Base-by-base conservation (phyloP, 2,797 vertebrate species). In the Anas bernieri region DNA sequence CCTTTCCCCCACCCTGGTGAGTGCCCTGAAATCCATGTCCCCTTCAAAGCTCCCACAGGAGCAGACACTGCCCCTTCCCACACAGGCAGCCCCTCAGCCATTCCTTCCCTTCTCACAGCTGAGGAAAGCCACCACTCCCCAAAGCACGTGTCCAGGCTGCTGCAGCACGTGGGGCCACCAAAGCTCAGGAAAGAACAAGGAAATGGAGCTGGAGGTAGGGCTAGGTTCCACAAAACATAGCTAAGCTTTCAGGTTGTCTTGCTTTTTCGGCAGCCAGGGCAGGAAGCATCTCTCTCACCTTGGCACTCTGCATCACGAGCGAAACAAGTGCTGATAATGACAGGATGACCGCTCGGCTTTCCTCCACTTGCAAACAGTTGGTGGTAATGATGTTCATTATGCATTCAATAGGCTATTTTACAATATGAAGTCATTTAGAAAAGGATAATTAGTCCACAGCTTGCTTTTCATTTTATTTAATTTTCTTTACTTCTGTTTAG, bases 401-500 rank as follows among this genome's bases (percentile, higher is more conserved):
- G 43, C 90, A 96, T 96, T 94, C 95, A 92, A 56, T 81, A 66
- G 91, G 82, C 91, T 95, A 95, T 94, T 96, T 95, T 90, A 93
- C 85, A 93, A 95, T 92, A 97, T 85, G 92, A 97, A 97, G 92
- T 97, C 93, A 90, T 97, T 97, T 94, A 90, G 77, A 88, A 96
- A 96, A 97, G 91, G 93, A 93, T 97, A 98, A 97, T 97, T 98
- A 97, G 94, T 76, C 96, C 94, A 88, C 95, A 93, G 94, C 87
- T 96, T 96, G 97, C 93, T 95, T 97, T 96, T 96, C 87, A 70
- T 97, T 97, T 97, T 96, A 97, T 97, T 97, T 97, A 90, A 94
- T 97, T 97, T 97, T 96, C 96, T 96, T 97, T 96, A 96, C 96
- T 96, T 95, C 81, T 95, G 88, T 97, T 96, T 68, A n/a, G 20